A percentile compares a stretch with the other conserved stretches of the same genome.
Conservation (phyloP, 2,113 vertebrate species). For the Chitala chitala region DNA sequence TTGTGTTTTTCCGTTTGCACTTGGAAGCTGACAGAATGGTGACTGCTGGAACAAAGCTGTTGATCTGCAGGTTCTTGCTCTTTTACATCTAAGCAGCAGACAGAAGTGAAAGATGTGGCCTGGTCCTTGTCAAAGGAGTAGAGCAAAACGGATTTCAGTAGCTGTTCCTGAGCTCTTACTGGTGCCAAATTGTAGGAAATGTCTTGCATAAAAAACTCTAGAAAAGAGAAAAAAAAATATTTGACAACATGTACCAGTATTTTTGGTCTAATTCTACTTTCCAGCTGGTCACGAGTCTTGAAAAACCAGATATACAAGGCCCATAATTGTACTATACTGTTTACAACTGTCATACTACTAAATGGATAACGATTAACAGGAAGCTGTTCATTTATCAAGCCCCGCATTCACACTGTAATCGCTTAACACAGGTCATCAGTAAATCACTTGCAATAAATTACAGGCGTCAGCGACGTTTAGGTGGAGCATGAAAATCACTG, state of each 20-base stretch:
- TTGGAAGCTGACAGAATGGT: conserved; percentile 57
- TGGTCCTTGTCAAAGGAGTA: conserved; percentile 66
- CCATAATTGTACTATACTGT: too few species aligned
- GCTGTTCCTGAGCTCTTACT: conserved; percentile 71
- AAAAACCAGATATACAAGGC: not conserved
- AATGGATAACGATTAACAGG: too few species aligned
- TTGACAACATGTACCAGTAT: conserved; percentile 7
- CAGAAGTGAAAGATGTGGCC: conserved; percentile 47
- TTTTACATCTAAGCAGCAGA: conserved; percentile 62
- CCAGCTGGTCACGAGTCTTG: not conserved
- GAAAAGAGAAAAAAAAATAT: conserved; percentile 39
- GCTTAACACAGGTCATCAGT: too few species aligned
- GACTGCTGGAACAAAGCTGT: conserved; percentile 48
- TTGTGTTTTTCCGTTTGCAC: conserved; percentile 48
- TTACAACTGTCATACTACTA: too few species aligned
- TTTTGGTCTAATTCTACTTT: not conserved
- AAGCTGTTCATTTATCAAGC: too few species aligned
- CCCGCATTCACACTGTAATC: too few species aligned
- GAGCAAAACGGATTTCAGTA: conserved; percentile 81
- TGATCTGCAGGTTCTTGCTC: conserved; percentile 45
- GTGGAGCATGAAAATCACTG: not conserved
- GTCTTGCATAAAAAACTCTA: conserved; percentile 66
- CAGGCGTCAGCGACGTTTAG: not conserved
- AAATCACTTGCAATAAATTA: not conserved
- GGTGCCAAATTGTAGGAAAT: conserved; percentile 80